Base-by-base conservation (phyloP, 2,888 invertebrate genomes). In the Rosalia funebris region DNA sequence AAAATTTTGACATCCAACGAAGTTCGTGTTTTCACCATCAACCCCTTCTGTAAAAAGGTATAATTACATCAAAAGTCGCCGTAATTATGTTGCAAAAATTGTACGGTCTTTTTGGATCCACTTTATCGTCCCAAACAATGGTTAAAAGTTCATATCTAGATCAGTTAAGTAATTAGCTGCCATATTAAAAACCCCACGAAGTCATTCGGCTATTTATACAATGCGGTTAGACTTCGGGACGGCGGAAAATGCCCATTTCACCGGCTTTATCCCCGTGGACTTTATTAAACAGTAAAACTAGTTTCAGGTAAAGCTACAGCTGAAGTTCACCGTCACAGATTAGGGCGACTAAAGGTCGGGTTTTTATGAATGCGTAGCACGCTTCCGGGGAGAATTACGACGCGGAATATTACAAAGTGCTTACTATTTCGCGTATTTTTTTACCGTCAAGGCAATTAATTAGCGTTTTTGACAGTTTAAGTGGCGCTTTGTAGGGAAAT, bases 121-220 rank as follows among this genome's bases (percentile, higher is more conserved):
- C 32, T 14, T 16, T n/a, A 44, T 42, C 42, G 44, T 54, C 10
- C 42, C 3, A 9, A 31, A 14, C 25, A n/a, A n/a, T n/a, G n/a
- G n/a, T n/a, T n/a, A n/a, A n/a, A n/a, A n/a, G n/a, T n/a, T n/a
- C n/a, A n/a, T 32, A 54, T 54, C 57, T 48, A 11, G 39, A 39
- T 57, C 48, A 9, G 57, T 48, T 57, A 57, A 57, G 57, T 57
- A 57, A 57, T 57, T 57, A 57, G 48, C 37, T 57, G 48, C 31
- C 25, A 16, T 57, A 48, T 57, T 44, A 48, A 10, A 57, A 46
- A 41, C 14, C 39, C 42, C 17, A 37, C 37, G 57, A 48, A 57
- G 25, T 48, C 39, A 16, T 39, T 57, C 57, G 20, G 41, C 39
- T 39, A 48, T 57, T 57, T 57, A 45, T 31, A 50, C 48, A 41